Evolutionary conservation across 2,797 vertebrate species (phyloP).

Genomic region (Helostoma temminkii): DNA sequence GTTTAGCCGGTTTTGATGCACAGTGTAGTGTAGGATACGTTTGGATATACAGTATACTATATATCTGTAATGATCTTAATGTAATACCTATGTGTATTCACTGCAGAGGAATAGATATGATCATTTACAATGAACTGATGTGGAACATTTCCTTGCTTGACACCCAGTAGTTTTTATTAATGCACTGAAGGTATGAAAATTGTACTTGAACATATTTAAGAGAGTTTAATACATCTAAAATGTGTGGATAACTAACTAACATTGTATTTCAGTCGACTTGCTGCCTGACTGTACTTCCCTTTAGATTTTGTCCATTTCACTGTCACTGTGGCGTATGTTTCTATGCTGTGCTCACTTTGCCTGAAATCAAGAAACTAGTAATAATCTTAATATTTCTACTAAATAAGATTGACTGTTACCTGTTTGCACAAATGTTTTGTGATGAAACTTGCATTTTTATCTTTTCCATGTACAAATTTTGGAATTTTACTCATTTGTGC

Average conservation of each 20-base stretch:
- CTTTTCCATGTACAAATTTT: conserved; percentile 22
- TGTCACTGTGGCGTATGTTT: conserved; percentile 21
- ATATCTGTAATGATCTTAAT: conserved; percentile 15
- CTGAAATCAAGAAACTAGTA: conserved; percentile 17
- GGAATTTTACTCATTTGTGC: conserved; percentile 22
- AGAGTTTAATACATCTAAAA: conserved; percentile 1
- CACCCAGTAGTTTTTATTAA: not conserved
- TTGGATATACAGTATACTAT: conserved; percentile 12
- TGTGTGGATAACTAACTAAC: not conserved
- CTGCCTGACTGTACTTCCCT: conserved; percentile 15
- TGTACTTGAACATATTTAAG: conserved; percentile 13
- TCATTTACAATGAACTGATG: not conserved
- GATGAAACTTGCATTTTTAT: conserved; percentile 29
- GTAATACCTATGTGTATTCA: conserved; percentile 3
- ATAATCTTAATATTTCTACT: conserved; percentile 24
- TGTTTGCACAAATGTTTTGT: conserved; percentile 50
- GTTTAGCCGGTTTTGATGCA: not conserved
- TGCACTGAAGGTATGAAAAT: conserved; percentile 4
- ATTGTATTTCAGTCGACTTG: not conserved
- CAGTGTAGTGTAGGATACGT: conserved; percentile 12
- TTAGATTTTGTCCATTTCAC: conserved; percentile 21
- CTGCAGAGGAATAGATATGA: conserved; percentile 16
- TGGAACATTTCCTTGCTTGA: conserved; percentile 1
- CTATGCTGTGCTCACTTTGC: conserved; percentile 33
- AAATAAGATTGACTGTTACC: conserved; percentile 27